Percentiles rank a stretch among this genome's conserved stretches.
Conservation (phyloP, 2,113 vertebrate species). For the Tragelaphus scriptus region DNA sequence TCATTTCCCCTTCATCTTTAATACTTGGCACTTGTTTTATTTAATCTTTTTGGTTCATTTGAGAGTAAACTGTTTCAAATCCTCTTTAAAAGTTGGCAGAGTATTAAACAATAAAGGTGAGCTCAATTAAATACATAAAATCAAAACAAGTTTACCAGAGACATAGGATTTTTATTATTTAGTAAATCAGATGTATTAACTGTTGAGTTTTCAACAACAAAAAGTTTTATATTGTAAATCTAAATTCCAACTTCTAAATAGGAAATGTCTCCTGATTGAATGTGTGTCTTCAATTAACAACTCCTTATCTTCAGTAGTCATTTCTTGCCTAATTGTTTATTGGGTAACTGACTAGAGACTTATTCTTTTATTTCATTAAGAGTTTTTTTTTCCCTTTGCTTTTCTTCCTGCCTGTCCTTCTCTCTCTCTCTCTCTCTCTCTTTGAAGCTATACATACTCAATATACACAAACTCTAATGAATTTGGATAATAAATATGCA, state of each 20-base stretch:
- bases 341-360: not conserved
- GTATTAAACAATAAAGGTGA: not conserved
- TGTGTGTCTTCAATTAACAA: not conserved
- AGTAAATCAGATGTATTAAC: not conserved
- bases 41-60: not conserved
- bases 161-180: not conserved
- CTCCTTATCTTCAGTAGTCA: not conserved
- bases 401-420: not conserved
- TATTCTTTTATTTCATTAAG: not conserved
- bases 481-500: not conserved
- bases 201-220: not conserved
- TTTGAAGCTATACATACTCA: not conserved
- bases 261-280: not conserved
- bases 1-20: not conserved
- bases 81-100: not conserved
- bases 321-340: not conserved
- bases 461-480: not conserved
- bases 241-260: not conserved
- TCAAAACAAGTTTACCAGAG: not conserved
- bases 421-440: not conserved
- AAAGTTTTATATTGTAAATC: not conserved
- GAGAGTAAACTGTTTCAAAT: not conserved
- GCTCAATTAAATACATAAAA: not conserved
- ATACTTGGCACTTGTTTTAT: not conserved
- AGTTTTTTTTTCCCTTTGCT: not conserved